Conservation (phyloP, 2,113 vertebrate genomes). For the Entomyzon cyanotis region DNA sequence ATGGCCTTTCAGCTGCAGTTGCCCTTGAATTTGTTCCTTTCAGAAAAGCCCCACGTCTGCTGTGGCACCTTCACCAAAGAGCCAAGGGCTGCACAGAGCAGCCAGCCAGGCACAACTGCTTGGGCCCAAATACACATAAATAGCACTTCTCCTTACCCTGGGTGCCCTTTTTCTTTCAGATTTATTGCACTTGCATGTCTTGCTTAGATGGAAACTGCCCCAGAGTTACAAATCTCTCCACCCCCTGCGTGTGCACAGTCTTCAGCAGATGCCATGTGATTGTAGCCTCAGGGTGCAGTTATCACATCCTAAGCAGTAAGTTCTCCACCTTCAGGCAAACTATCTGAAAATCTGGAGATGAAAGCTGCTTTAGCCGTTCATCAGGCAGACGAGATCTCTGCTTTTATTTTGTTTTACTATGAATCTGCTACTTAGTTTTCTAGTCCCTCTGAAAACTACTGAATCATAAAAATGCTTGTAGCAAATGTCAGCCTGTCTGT, state of each 20-base stretch:
- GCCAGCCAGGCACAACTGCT: not conserved
- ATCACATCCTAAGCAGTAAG: not conserved
- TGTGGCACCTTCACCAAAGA: not conserved
- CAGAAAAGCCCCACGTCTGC: not conserved
- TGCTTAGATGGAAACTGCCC: not conserved
- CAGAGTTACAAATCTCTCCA: not conserved
- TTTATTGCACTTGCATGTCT: not conserved
- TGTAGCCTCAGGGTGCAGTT: not conserved
- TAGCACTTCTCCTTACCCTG: not conserved
- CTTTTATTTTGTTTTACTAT: conserved; percentile 58
- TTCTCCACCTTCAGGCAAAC: conserved; percentile 46
- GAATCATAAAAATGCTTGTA: conserved; percentile 56
- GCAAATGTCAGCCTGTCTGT: conserved; percentile 57
- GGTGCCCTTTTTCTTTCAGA: not conserved
- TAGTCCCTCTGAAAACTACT: conserved; percentile 37
- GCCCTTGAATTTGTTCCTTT: not conserved
- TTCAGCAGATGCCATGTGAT: not conserved
- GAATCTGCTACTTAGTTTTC: conserved; percentile 57
- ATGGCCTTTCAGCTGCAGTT: not conserved
- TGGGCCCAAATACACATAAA: not conserved
- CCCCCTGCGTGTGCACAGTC: not conserved
- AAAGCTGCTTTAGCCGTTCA: conserved; percentile 52
- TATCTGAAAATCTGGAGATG: conserved; percentile 32
- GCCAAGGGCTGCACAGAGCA: not conserved
- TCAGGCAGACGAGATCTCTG: conserved; percentile 56